Percentiles rank a stretch among this genome's conserved stretches.
These are phyloP conservation scores for Melanerpes formicivorus DNA, from an alignment of 2,113 vertebrate genomes.

Conservation along the genomic window DNA sequence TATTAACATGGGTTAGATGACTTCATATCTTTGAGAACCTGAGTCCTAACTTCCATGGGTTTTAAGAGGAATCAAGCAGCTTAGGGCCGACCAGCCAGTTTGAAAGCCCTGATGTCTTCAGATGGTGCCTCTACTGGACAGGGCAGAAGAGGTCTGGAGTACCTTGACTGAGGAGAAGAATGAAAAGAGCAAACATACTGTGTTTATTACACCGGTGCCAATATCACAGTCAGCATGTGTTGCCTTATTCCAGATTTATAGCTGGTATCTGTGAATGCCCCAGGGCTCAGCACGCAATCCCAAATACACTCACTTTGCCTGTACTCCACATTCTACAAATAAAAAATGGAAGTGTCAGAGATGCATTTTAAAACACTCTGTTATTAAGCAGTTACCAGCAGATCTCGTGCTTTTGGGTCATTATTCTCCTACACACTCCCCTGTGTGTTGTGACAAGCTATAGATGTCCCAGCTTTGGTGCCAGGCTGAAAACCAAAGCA, in stretches of 20 bases:
- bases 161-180: not conserved
- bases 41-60: not conserved
- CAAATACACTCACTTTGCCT: constrained; percentile 23
- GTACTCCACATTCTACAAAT: constrained; percentile 8
- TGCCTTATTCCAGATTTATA: constrained; percentile 19
- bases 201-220: not conserved
- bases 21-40: not conserved
- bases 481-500: not conserved
- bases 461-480: not conserved
- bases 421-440: constrained; percentile 8
- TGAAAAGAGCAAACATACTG: not conserved
- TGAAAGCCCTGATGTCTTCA: not conserved
- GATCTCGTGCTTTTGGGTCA: constrained; percentile 15
- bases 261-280: not conserved
- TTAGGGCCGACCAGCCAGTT: not conserved
- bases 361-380: constrained; percentile 6
- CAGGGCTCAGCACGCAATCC: not conserved
- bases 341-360: constrained; percentile 32
- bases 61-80: not conserved
- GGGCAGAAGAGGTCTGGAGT: not conserved
- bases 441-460: not conserved
- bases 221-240: not conserved
- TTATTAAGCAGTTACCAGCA: constrained; percentile 25
- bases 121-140: not conserved
- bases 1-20: not conserved